Evolutionary conservation across 2,888 invertebrate species (phyloP).

Genomic region (Dromius quadrimaculatus): DNA sequence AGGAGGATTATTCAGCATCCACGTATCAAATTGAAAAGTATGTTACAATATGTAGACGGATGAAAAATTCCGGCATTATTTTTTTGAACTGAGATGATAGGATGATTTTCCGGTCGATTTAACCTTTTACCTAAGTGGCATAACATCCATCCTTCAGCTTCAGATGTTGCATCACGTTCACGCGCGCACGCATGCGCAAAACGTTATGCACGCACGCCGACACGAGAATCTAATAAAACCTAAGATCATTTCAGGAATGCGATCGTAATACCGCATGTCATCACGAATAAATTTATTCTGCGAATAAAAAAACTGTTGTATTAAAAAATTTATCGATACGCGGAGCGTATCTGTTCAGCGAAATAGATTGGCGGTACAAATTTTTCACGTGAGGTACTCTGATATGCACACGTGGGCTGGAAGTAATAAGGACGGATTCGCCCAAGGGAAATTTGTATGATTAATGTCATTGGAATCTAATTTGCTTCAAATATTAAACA

Average conservation of each 20-base stretch:
- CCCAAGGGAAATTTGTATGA: slow-evolving; percentile 21
- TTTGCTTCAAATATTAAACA: slow-evolving; percentile 8
- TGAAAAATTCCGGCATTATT: no score
- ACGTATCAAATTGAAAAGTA: no score
- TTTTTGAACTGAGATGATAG: slow-evolving; percentile 7
- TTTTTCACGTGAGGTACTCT: not conserved
- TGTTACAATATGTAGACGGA: no score
- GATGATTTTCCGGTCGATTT: slow-evolving; percentile 17
- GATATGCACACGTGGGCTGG: not conserved
- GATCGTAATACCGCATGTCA: slow-evolving; percentile 27
- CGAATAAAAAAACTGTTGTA: slow-evolving; percentile 42
- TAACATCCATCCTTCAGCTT: slow-evolving; percentile 19
- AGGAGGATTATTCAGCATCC: no score
- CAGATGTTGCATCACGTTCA: not conserved
- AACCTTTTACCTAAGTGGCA: slow-evolving; percentile 21
- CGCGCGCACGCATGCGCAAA: slow-evolving; percentile 1
- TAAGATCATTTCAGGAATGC: slow-evolving; percentile 28
- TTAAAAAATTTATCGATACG: slow-evolving; percentile 44
- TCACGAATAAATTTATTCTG: slow-evolving; percentile 31
- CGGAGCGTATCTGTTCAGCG: slow-evolving; percentile 5
- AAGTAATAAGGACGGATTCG: slow-evolving; percentile 11
- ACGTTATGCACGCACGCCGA: slow-evolving; percentile 20
- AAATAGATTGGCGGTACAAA: slow-evolving; percentile 22
- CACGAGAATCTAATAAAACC: slow-evolving; percentile 27
- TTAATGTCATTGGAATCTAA: slow-evolving; percentile 7